Base-by-base conservation (phyloP, 2,797 vertebrate species). In the Coracias cyanogaster region DNA sequence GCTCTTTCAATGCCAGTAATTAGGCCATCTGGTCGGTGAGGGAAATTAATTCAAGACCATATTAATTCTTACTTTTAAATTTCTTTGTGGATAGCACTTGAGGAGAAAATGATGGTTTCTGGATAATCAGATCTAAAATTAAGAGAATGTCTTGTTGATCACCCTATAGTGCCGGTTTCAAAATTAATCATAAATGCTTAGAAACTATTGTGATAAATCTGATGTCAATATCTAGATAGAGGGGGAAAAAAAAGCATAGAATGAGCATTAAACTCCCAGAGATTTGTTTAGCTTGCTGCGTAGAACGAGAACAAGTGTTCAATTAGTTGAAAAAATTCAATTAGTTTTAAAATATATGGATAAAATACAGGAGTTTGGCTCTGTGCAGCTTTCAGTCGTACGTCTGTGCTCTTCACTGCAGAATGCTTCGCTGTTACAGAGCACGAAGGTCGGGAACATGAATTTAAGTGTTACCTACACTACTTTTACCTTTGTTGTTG, bases 111-210 rank as follows among this genome's bases (percentile, higher is more conserved):
- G 1, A 60, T 71, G 35, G 51, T 48, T 96, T 46, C 74, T 95
- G 55, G 66, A 93, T 95, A 89, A 79, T 92, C 91, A 79, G 64
- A 87, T 94, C 60, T 86, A 69, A 93, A 95, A 94, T 95, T 67
- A 90, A 82, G 52, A 93, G 86, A 91, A 70, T 52, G 49, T 84
- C 66, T 29, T 94, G 76, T 91, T 92, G 88, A 82, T 90, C 26
- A 2, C 95, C 62, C 71, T 88, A 19, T 72, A 54, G 49, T 48
- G 54, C 57, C 55, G 26, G 65, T 73, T 89, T 74, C 78, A 77
- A 91, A 94, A 95, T 91, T 93, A 92, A 90, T 90, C 94, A 69
- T 16, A 61, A 86, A 46, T 65, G 37, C 67, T 79, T 86, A 94
- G 57, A 87, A 85, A 89, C 45, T 76, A 49, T 73, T 58, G 66